Evolutionary conservation across 2,888 invertebrate species (phyloP).

Genomic region (Ichneumoninae sp.): DNA sequence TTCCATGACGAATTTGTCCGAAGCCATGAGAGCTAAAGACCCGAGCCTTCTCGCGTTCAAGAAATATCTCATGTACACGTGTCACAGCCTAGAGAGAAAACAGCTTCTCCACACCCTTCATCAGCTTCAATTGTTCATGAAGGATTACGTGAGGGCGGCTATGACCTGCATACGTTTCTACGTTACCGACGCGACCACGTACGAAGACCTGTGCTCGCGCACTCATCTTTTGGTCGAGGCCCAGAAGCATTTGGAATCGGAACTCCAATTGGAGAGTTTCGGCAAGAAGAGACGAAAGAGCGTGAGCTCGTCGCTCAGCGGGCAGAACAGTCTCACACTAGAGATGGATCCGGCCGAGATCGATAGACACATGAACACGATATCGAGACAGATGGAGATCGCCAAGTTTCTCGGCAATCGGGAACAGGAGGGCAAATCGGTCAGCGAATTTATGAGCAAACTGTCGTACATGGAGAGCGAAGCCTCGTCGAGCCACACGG

Average conservation of each 20-base stretch:
- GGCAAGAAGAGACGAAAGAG: constrained; percentile 75
- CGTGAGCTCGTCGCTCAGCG: constrained; percentile 65
- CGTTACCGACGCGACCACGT: constrained; percentile 86
- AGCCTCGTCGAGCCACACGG: constrained; percentile 58
- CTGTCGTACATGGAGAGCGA: constrained; percentile 77
- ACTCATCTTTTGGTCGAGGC: constrained; percentile 86
- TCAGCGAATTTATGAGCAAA: constrained; percentile 74
- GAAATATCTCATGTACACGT: constrained; percentile 89
- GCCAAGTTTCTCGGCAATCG: constrained; percentile 89
- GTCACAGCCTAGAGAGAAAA: constrained; percentile 89
- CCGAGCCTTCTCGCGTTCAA: constrained; percentile 89
- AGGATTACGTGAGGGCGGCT: constrained; percentile 91
- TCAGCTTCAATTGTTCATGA: constrained; percentile 89
- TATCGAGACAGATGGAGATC: constrained; percentile 92
- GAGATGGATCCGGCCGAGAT: constrained; percentile 90
- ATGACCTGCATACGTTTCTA: constrained; percentile 93
- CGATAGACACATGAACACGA: constrained; percentile 91
- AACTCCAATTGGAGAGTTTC: constrained; percentile 81
- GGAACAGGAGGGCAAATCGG: constrained; percentile 85
- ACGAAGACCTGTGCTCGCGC: constrained; percentile 86
- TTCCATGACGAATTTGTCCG: constrained; percentile 86
- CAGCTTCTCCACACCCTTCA: constrained; percentile 90
- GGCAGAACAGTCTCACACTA: constrained; percentile 84
- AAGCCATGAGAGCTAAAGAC: constrained; percentile 88
- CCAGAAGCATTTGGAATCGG: constrained; percentile 88